Conservation (phyloP, 2,888 invertebrate genomes). For the Pelosia muscerda region DNA sequence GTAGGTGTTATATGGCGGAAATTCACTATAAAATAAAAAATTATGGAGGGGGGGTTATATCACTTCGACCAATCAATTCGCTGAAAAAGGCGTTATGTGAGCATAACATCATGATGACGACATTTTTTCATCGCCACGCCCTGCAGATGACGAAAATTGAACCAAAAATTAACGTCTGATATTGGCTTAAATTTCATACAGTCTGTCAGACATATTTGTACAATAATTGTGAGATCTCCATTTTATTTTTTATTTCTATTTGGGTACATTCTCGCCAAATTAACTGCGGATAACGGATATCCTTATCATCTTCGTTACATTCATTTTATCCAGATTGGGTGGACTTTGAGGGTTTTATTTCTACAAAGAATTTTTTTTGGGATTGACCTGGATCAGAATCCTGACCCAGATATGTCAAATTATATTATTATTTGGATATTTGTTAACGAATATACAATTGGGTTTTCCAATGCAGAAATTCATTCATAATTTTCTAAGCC, state of each 20-base stretch:
- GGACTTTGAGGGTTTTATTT: slow-evolving; percentile 19
- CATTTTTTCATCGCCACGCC: too few species aligned
- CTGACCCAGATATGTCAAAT: background rate
- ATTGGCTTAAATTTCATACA: too few species aligned
- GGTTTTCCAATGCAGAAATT: background rate
- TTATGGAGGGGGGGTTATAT: too few species aligned
- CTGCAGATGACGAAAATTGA: too few species aligned
- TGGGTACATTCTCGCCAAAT: slow-evolving; percentile 11
- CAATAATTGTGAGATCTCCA: background rate
- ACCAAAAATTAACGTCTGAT: too few species aligned
- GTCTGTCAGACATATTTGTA: background rate
- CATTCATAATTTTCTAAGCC: too few species aligned
- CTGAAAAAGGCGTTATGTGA: too few species aligned
- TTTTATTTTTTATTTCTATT: slow-evolving; percentile 1
- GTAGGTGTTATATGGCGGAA: too few species aligned
- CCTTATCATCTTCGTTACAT: slow-evolving; percentile 16
- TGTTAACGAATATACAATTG: background rate
- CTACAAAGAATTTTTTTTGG: slow-evolving; percentile 6
- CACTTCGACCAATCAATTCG: too few species aligned
- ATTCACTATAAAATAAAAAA: too few species aligned
- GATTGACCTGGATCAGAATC: background rate
- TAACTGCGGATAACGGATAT: slow-evolving; percentile 24
- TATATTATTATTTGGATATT: background rate
- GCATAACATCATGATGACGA: too few species aligned
- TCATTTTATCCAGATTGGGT: slow-evolving; percentile 17